phyloP scores from a whole-genome alignment of 2,113 vertebrate genomes.

The Laticauda laticaudata region DNA sequence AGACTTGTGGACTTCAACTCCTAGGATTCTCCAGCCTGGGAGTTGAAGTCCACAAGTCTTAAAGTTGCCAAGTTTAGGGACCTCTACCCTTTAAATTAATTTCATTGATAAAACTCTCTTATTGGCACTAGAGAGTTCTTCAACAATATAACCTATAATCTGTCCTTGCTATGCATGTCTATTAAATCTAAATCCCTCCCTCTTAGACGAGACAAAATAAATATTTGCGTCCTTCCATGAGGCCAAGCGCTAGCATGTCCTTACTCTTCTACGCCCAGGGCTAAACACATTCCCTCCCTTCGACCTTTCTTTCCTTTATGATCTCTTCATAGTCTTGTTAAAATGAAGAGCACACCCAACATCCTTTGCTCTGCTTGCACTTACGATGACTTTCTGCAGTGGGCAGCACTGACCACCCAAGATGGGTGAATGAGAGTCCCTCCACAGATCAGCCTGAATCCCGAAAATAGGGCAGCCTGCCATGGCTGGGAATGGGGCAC shows the following conservation, averaged over 20 bases:
- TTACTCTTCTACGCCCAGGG: neutral
- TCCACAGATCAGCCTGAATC: slow-evolving; percentile 44
- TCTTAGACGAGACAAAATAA: neutral
- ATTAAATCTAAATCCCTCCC: neutral
- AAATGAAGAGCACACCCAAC: neutral
- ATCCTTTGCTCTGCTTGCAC: neutral
- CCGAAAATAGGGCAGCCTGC: slow-evolving; percentile 55
- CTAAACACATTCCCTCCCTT: neutral
- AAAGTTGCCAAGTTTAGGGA: too few relatives aligned
- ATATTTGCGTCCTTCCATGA: neutral
- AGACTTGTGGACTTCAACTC: too few relatives aligned
- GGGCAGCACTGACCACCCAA: slow-evolving; percentile 62
- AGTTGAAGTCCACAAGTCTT: too few relatives aligned
- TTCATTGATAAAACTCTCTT: neutral
- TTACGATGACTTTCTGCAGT: slow-evolving; percentile 51
- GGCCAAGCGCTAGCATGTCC: neutral
- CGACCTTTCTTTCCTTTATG: neutral
- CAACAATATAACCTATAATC: neutral
- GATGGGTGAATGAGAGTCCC: slow-evolving; percentile 30
- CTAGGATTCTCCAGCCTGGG: too few relatives aligned
- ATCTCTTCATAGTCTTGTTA: neutral
- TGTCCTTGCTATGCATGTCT: neutral
- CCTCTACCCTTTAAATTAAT: neutral
- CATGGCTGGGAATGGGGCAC: slow-evolving; percentile 31
- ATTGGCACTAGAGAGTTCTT: neutral